These are phyloP conservation scores for Pangasius krempfi DNA, from an alignment of 2,797 vertebrate genomes.

Conservation along the genomic window DNA sequence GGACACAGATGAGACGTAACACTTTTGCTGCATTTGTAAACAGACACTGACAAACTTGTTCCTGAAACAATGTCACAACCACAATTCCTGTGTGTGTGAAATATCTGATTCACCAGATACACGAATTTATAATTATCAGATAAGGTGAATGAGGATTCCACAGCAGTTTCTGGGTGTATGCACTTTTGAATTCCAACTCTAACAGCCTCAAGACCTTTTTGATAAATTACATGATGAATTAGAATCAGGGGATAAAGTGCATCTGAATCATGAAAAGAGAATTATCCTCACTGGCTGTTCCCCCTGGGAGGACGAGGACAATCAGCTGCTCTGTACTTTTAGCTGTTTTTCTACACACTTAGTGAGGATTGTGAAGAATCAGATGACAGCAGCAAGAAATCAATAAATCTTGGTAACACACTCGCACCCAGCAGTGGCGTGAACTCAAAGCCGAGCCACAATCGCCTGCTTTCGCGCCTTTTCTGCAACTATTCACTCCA, in stretches of 20 bases:
- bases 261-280: neutral
- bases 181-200: neutral
- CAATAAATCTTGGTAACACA: neutral
- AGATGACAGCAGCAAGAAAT: neutral
- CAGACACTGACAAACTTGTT: neutral
- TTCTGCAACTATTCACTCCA: constrained; percentile 41
- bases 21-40: neutral
- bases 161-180: neutral
- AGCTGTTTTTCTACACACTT: constrained; percentile 1
- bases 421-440: constrained; percentile 4
- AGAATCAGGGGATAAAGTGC: neutral
- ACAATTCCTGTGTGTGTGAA: neutral
- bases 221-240: neutral
- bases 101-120: neutral
- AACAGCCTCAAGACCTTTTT: neutral
- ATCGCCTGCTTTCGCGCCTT: constrained; percentile 48
- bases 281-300: too few relatives aligned
- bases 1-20: neutral
- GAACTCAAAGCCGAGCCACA: constrained; percentile 28
- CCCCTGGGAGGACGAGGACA: neutral
- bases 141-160: neutral
- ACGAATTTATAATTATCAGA: neutral
- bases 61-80: neutral
- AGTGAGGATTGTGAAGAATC: neutral
- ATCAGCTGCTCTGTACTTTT: neutral